phyloP scores from a whole-genome alignment of 2,113 vertebrate species.

The Laterallus jamaicensis region DNA sequence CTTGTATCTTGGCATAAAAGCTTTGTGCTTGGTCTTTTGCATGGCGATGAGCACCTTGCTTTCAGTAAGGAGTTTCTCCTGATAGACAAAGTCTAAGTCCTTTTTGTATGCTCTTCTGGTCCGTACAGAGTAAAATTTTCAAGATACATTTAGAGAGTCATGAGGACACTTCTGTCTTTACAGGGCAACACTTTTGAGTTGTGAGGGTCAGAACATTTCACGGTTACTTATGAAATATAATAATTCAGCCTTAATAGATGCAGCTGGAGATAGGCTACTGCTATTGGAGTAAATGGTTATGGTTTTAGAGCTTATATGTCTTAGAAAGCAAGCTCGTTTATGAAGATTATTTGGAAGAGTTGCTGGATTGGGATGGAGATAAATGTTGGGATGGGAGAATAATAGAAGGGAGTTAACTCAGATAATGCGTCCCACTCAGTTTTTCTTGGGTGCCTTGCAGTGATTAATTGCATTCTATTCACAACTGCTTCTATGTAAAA shows the following conservation, averaged over 20 bases:
- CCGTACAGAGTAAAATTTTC: neutral
- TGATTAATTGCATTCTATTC: neutral
- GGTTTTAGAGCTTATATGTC: neutral
- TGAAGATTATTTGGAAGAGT: neutral
- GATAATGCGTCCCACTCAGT: neutral
- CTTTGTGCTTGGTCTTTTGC: neutral
- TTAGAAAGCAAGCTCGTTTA: neutral
- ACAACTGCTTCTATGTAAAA: neutral
- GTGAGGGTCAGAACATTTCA: neutral
- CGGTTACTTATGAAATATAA: neutral
- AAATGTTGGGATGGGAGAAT: neutral
- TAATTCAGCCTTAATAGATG: neutral
- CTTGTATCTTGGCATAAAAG: neutral
- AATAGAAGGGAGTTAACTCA: neutral
- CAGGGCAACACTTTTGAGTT: neutral
- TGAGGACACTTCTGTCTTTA: neutral
- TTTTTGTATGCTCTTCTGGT: neutral
- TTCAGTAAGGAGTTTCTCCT: neutral
- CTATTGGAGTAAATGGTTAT: neutral
- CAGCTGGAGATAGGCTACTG: neutral
- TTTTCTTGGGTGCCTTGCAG: neutral
- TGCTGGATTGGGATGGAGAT: neutral
- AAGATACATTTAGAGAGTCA: neutral
- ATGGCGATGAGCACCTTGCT: neutral
- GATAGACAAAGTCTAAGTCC: neutral